Conservation (phyloP, 2,797 vertebrate species). For the Neopelma chrysocephalum region DNA sequence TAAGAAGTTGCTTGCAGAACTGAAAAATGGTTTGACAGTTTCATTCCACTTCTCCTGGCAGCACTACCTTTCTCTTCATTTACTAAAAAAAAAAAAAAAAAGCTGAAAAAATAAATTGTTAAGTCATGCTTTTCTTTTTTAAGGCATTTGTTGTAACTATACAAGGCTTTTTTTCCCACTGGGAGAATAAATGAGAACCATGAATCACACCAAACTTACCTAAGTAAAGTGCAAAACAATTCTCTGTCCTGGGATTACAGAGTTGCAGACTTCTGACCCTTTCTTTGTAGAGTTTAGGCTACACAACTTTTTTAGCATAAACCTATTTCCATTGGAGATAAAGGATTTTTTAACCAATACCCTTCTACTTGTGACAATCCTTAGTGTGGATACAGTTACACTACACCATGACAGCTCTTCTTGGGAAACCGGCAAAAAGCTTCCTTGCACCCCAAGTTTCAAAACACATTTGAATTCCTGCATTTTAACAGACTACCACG, state of each 20-base stretch:
- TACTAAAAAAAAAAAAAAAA: background rate
- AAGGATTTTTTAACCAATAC: background rate
- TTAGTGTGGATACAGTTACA: background rate
- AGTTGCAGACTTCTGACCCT: background rate
- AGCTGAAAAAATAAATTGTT: background rate
- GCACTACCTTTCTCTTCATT: background rate
- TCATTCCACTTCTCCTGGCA: background rate
- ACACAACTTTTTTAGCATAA: background rate
- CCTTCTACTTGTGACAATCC: background rate
- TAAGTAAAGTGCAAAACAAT: constrained; percentile 13
- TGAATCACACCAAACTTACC: constrained; percentile 23
- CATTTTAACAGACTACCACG: background rate
- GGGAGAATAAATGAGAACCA: background rate
- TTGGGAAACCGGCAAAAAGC: background rate
- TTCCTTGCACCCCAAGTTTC: background rate
- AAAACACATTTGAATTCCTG: background rate
- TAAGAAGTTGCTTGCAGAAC: background rate
- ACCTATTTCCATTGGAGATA: background rate
- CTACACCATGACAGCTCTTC: background rate
- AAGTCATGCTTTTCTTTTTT: constrained; percentile 33
- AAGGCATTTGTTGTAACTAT: background rate
- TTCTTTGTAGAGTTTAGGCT: background rate
- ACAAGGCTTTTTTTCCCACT: background rate
- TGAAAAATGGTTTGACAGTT: background rate
- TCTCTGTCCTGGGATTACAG: background rate